phyloP scores from a whole-genome alignment of 2,888 invertebrate species.

The Lamellibrachia columna region DNA sequence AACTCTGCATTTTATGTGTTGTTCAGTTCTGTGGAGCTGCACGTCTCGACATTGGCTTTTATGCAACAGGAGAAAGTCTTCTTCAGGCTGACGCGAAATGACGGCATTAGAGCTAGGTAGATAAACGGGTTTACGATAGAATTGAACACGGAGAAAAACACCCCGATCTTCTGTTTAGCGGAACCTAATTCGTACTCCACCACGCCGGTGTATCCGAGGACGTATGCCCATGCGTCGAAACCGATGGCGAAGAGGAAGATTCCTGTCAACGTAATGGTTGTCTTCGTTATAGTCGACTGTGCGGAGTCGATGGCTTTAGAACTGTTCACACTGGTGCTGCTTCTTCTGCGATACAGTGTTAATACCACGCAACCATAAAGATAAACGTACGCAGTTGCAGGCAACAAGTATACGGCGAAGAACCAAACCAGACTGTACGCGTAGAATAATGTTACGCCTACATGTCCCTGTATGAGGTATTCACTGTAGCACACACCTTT shows the following conservation, averaged over 20 bases:
- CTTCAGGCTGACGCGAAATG: constrained; percentile 20
- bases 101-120: constrained; percentile 19
- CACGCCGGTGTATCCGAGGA: constrained; percentile 20
- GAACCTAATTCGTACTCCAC: constrained; percentile 20
- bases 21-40: background rate
- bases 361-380: constrained; percentile 6
- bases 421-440: constrained; percentile 13
- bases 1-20: background rate
- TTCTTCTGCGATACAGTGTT: background rate
- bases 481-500: background rate
- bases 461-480: background rate
- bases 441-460: background rate
- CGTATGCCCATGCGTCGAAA: constrained; percentile 23
- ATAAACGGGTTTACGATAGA: constrained; percentile 19
- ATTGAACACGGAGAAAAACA: constrained; percentile 23
- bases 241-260: constrained; percentile 23
- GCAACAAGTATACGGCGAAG: background rate
- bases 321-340: background rate
- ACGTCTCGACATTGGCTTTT: background rate
- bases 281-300: constrained; percentile 22
- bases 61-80: background rate
- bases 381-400: background rate
- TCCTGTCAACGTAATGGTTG: constrained; percentile 8
- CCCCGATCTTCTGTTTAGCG: constrained; percentile 21
- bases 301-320: background rate